These are phyloP conservation scores for Augochlora pura DNA, from an alignment of 1,140 invertebrate genomes.

Conservation along the genomic window DNA sequence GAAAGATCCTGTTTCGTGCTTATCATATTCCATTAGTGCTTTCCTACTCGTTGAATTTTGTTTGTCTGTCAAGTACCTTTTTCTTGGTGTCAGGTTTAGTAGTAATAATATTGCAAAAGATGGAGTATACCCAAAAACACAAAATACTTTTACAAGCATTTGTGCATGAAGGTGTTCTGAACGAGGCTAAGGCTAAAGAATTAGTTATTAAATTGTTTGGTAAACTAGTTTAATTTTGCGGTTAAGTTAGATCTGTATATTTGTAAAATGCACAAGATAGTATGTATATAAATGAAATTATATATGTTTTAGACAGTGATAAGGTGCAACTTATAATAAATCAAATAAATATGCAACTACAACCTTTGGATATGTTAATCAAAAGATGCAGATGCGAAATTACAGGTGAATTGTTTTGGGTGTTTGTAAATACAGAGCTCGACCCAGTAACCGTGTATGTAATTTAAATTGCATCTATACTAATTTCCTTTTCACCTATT, in stretches of 20 bases:
- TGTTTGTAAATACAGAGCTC: conserved; percentile 54
- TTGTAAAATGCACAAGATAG: too few species aligned
- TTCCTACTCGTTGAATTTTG: too few species aligned
- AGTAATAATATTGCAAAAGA: neutral
- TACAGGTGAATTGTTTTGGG: conserved; percentile 66
- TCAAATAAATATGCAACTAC: conserved; percentile 62
- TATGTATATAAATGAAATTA: neutral
- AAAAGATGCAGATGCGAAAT: conserved; percentile 66
- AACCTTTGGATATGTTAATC: conserved; percentile 58
- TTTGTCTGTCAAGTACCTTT: too few species aligned
- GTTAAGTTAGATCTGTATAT: neutral
- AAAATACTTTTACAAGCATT: conserved; percentile 51
- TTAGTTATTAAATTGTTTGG: conserved; percentile 50
- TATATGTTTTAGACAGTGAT: conserved; percentile 41
- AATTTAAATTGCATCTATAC: neutral
- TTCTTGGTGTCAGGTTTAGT: neutral
- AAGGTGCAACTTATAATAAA: conserved; percentile 8
- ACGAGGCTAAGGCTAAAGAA: conserved; percentile 26
- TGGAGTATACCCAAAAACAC: conserved; percentile 38
- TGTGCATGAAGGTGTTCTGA: conserved; percentile 42
- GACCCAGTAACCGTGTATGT: conserved; percentile 59
- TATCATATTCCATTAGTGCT: too few species aligned
- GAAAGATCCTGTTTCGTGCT: too few species aligned
- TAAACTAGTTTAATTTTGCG: conserved; percentile 22
- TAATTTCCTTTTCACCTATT: neutral